phyloP scores from a whole-genome alignment of 1,140 invertebrate species.

The Megalopta genalis region DNA sequence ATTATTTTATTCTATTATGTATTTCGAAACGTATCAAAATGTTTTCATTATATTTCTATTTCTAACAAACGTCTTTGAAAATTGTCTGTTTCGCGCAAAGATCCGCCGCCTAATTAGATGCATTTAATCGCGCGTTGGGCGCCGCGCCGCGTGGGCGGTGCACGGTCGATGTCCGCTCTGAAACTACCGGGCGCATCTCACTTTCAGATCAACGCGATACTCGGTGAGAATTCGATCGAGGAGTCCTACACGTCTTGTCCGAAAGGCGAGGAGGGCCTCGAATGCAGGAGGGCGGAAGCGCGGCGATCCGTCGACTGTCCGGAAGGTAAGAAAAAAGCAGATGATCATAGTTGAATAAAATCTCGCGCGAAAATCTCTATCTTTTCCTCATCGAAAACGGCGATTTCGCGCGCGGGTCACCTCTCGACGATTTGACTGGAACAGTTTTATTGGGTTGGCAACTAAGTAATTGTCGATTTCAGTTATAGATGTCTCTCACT shows the following conservation, averaged over 20 bases:
- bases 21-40: too few relatives aligned
- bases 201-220: slow-evolving; percentile 74
- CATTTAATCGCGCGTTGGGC: neutral
- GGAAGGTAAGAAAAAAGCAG: slow-evolving; percentile 67
- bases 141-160: neutral
- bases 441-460: too few relatives aligned
- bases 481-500: too few relatives aligned
- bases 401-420: too few relatives aligned
- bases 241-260: slow-evolving; percentile 73
- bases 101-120: neutral
- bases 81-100: too few relatives aligned
- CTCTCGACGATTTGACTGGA: too few relatives aligned
- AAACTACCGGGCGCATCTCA: neutral
- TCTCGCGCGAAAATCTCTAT: too few relatives aligned
- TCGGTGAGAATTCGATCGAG: slow-evolving; percentile 75
- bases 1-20: too few relatives aligned
- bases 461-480: too few relatives aligned
- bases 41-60: too few relatives aligned
- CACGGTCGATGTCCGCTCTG: neutral
- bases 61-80: too few relatives aligned
- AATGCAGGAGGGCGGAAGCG: slow-evolving; percentile 77
- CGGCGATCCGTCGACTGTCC: slow-evolving; percentile 78
- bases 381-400: too few relatives aligned
- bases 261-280: slow-evolving; percentile 77
- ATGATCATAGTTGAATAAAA: neutral